Percentiles rank a stretch among this genome's conserved stretches.
These are phyloP conservation scores for Hydroisotoma schaefferi DNA, from an alignment of 2,888 invertebrate species.

Conservation along the genomic window DNA sequence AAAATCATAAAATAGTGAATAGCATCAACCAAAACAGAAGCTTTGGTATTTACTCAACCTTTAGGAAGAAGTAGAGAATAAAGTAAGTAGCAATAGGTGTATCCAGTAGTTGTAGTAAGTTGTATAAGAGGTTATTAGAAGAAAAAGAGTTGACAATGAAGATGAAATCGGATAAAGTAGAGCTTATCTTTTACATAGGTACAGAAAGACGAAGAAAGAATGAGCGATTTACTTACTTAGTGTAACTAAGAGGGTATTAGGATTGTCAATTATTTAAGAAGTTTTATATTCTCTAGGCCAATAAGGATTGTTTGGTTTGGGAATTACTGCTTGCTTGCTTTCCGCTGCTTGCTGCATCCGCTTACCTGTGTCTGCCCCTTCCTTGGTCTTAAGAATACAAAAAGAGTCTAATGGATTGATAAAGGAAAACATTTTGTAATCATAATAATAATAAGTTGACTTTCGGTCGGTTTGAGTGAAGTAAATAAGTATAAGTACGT, in stretches of 20 bases:
- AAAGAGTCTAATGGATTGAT: constrained; percentile 1
- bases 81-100: too few species aligned
- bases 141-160: constrained; percentile 16
- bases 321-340: constrained; percentile 11
- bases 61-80: background rate
- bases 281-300: constrained; percentile 10
- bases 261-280: constrained; percentile 30
- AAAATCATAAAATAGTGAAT: constrained; percentile 11
- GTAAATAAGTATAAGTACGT: too few species aligned
- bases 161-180: constrained; percentile 17
- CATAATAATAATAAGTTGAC: background rate
- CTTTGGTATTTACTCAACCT: too few species aligned
- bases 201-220: constrained; percentile 11
- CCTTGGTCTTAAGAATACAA: constrained; percentile 3
- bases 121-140: too few species aligned
- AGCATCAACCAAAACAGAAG: too few species aligned
- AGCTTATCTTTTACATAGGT: constrained; percentile 16
- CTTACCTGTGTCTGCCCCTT: too few species aligned
- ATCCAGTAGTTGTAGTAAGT: too few species aligned
- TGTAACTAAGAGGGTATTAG: constrained; percentile 12
- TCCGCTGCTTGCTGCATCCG: background rate
- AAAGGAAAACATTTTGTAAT: constrained; percentile 15
- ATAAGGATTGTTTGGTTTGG: constrained; percentile 13
- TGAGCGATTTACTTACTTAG: constrained; percentile 16
- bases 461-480: background rate